A percentile compares a stretch with the other conserved stretches of the same genome.
Evolutionary conservation across 2,113 vertebrate species (phyloP).

Genomic region (Tringa solitaria): DNA sequence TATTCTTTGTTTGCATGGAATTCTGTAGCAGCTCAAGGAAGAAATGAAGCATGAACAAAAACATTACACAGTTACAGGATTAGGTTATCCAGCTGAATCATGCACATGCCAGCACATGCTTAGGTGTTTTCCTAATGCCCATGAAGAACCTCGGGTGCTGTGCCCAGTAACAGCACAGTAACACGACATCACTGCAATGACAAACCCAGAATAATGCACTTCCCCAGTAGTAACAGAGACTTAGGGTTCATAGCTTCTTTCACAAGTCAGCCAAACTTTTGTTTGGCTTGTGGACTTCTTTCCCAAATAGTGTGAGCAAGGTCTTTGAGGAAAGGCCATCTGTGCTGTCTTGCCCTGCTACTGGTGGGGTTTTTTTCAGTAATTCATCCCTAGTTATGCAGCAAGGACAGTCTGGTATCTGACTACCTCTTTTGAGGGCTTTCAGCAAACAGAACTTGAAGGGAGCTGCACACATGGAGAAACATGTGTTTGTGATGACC

Average conservation of each 20-base stretch:
- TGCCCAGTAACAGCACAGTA: not conserved
- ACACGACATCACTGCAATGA: too few species aligned
- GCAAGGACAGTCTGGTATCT: not conserved
- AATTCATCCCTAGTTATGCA: not conserved
- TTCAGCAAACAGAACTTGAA: not conserved
- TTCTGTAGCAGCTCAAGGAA: not conserved
- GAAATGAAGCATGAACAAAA: not conserved
- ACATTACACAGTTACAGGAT: not conserved
- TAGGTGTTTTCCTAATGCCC: not conserved
- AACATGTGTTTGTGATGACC: not conserved
- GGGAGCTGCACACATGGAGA: not conserved
- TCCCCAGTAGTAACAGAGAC: not conserved
- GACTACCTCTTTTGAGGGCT: not conserved
- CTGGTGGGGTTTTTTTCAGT: fast-evolving
- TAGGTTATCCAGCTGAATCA: not conserved
- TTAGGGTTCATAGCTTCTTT: not conserved
- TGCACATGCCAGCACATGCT: not conserved
- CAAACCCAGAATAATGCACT: not conserved
- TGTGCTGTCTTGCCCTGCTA: not conserved
- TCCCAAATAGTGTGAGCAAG: not conserved
- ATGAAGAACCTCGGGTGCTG: not conserved
- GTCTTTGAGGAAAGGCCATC: not conserved
- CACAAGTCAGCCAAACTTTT: not conserved
- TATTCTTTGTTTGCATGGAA: not conserved
- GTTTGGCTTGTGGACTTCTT: not conserved